Base-by-base conservation (phyloP, 2,797 vertebrate species). In the Darevskia mixta region DNA sequence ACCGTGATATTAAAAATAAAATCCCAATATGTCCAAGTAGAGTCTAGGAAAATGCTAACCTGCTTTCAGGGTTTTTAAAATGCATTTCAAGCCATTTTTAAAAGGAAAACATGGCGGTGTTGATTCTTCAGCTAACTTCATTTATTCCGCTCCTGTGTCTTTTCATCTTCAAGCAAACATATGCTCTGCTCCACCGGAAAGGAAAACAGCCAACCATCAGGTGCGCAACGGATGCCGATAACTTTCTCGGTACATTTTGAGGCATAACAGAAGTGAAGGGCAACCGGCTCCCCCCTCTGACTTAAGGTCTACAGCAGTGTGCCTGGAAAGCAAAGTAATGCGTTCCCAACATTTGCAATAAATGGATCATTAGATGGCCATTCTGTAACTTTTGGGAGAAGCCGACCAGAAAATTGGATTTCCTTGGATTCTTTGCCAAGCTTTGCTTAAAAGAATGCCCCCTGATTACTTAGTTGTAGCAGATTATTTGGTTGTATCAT, bases 401-500 rank as follows among this genome's bases (percentile, higher is more conserved):
- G n/a, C 43, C 72, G 67, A 69, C 2, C 15, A 93, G 77, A 87
- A 93, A 91, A 87, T 35, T 89, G 10, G 75, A 72, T 85, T 75
- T 84, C 29, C 78, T 72, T 17, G 18, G 32, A 89, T 83, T 89
- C 76, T 86, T 41, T 76, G 3, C 15, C 25, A 88, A 15, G 3
- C 9, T 87, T 79, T 87, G 7, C 90, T 89, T 86, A 85, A 92
- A 94, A 94, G 82, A 85, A 90, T 29, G 13, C 15, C 27, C 18
- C 75, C 43, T 83, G 87, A 71, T 83, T 85, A 32, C 38, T 84
- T 73, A 90, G 9, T 86, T 79, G 64, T 61, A 90, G 32, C 7
- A 18, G 49, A 85, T 73, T 89, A 81, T 83, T 91, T 93, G 41
- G 6, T 41, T 88, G 32, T 89, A 79, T 86, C 79, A 73, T 87